Percentiles rank a stretch among this genome's conserved stretches.
phyloP scores from a whole-genome alignment of 37 sponge, comb jelly and placozoan genomes.

The Beroe ovata region DNA sequence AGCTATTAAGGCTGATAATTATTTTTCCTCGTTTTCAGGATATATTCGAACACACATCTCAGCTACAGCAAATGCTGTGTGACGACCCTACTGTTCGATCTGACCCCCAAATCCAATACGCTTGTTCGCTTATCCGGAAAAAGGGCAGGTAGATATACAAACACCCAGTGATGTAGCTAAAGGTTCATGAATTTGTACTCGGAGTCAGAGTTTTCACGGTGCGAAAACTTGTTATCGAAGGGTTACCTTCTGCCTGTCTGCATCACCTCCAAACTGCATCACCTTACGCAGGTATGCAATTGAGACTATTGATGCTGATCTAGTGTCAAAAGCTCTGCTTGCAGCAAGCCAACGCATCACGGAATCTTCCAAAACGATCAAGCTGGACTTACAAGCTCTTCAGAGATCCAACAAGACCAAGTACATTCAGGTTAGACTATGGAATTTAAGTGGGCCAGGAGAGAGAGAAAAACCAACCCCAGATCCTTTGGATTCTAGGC shows the following conservation, averaged over 20 bases:
- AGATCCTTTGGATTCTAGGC: too few relatives aligned
- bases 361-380: background rate
- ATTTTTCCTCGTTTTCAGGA: too few relatives aligned
- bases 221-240: too few relatives aligned
- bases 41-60: background rate
- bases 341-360: slow-evolving; percentile 24
- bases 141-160: slow-evolving; percentile 24
- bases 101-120: slow-evolving; percentile 2
- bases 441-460: too few relatives aligned
- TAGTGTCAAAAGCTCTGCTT: slow-evolving; percentile 12
- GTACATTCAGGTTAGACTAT: slow-evolving; percentile 53
- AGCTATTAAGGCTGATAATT: too few relatives aligned
- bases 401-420: slow-evolving; percentile 30
- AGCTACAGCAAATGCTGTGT: slow-evolving; percentile 45
- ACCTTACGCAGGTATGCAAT: background rate
- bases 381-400: slow-evolving; percentile 30
- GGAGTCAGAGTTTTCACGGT: too few relatives aligned
- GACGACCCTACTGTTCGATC: background rate
- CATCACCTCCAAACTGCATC: too few relatives aligned
- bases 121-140: background rate
- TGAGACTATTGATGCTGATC: background rate
- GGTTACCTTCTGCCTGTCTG: too few relatives aligned
- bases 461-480: too few relatives aligned
- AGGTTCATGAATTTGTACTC: too few relatives aligned
- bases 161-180: too few relatives aligned